These are phyloP conservation scores for Umimayanthus kanabou DNA, from an alignment of 92 coral and sea anemone species.

Conservation along the genomic window DNA sequence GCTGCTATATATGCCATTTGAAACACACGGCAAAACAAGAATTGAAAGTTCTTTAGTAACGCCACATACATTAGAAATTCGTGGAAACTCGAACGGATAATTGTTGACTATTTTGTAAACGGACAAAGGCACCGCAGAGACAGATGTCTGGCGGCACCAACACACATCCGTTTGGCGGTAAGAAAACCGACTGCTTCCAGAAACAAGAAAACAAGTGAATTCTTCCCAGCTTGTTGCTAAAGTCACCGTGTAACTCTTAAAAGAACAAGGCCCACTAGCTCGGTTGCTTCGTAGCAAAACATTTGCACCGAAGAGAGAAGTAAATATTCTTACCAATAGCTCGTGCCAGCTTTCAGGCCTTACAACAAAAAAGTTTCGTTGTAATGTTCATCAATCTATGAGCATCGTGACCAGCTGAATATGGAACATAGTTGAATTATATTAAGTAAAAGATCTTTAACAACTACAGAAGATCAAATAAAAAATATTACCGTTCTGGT, in stretches of 20 bases:
- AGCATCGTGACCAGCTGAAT: not conserved
- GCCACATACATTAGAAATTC: not conserved
- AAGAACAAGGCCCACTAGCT: not conserved
- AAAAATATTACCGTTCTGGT: not conserved
- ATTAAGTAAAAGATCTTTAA: not conserved
- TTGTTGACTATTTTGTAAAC: conserved; percentile 30
- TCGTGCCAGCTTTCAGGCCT: not conserved
- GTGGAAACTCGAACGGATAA: conserved; percentile 13
- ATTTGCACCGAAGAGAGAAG: not conserved
- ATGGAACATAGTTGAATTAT: not conserved
- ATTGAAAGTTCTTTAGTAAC: not conserved
- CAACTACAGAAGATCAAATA: not conserved
- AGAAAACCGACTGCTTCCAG: conserved; percentile 32
- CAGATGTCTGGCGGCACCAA: conserved; percentile 38
- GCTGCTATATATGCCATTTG: not conserved
- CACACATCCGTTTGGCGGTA: conserved; percentile 39
- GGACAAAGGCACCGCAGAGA: conserved; percentile 32
- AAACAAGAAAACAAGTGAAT: conserved; percentile 18
- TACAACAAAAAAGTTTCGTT: not conserved
- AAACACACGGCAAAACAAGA: not conserved
- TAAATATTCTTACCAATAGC: not conserved
- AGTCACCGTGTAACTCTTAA: not conserved
- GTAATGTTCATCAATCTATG: too few relatives aligned
- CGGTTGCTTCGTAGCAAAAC: not conserved
- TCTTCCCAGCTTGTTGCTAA: not conserved